Evolutionary conservation across 2,888 invertebrate species (phyloP).

Genomic region (Busseola fusca): DNA sequence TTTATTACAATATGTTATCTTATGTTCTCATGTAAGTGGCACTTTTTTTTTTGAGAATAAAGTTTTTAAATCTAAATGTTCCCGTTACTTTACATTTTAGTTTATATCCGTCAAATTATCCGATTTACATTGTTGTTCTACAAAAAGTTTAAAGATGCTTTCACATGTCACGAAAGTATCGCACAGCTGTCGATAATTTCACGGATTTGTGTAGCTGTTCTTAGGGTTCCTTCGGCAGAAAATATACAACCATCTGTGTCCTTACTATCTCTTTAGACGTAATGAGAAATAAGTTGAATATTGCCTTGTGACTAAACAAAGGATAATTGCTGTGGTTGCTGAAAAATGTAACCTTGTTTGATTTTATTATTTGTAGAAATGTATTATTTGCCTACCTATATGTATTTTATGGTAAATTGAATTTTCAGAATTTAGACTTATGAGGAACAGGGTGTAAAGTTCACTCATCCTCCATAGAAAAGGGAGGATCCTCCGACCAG

Average conservation of each 20-base stretch:
- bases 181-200: conserved; percentile 76
- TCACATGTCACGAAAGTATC: conserved; percentile 65
- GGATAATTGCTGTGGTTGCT: conserved; percentile 7
- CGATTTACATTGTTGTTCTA: conserved; percentile 60
- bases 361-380: background rate
- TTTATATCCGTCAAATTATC: conserved; percentile 65
- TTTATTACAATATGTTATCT: too few relatives aligned
- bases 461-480: too few relatives aligned
- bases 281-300: conserved; percentile 5
- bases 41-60: too few relatives aligned
- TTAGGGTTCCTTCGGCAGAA: conserved; percentile 58
- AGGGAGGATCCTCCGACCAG: too few relatives aligned
- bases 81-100: conserved; percentile 37
- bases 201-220: conserved; percentile 64
- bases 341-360: conserved; percentile 16
- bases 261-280: conserved; percentile 15
- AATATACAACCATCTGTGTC: background rate
- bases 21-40: too few relatives aligned
- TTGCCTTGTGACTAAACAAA: conserved; percentile 3
- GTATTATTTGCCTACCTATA: background rate
- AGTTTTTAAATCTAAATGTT: conserved; percentile 1
- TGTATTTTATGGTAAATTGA: too few relatives aligned
- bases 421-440: too few relatives aligned
- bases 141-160: conserved; percentile 51
- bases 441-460: too few relatives aligned